A percentile compares a stretch with the other conserved stretches of the same genome.
Conservation (phyloP, 2,797 vertebrate genomes). For the Manis crassicaudata region DNA sequence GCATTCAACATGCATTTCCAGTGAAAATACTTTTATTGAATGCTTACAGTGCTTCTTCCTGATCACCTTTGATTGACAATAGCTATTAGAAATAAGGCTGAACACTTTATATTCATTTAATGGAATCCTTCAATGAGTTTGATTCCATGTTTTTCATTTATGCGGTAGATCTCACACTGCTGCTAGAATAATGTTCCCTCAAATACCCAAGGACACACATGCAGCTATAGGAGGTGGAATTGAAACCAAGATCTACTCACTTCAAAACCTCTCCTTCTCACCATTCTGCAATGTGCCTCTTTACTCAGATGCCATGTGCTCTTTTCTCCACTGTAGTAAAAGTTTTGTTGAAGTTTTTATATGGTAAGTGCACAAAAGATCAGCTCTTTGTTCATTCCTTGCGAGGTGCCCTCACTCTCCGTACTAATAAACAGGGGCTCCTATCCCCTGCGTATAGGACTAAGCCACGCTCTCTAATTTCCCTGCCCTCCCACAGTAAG, state of each 20-base stretch:
- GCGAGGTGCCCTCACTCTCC: background rate
- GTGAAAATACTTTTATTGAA: background rate
- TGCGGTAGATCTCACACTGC: background rate
- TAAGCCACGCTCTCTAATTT: background rate
- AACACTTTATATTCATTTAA: slow-evolving; percentile 21
- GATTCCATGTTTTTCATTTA: background rate
- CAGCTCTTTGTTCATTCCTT: background rate
- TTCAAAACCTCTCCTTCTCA: background rate
- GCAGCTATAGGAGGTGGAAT: background rate
- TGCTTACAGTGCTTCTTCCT: background rate
- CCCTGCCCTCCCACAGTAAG: background rate
- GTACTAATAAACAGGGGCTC: background rate
- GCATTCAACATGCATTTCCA: slow-evolving; percentile 27
- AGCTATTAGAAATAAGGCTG: slow-evolving; percentile 20
- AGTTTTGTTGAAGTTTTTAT: background rate
- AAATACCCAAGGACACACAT: background rate
- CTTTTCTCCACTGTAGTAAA: background rate
- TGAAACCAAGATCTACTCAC: background rate
- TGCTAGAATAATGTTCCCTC: too few species aligned
- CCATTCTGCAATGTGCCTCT: background rate
- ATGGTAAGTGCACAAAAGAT: background rate
- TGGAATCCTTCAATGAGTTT: background rate
- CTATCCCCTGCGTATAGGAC: background rate
- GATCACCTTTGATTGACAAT: background rate
- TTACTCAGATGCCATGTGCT: background rate